phyloP scores from a whole-genome alignment of 1,140 invertebrate species.

The Drosophila asahinai region DNA sequence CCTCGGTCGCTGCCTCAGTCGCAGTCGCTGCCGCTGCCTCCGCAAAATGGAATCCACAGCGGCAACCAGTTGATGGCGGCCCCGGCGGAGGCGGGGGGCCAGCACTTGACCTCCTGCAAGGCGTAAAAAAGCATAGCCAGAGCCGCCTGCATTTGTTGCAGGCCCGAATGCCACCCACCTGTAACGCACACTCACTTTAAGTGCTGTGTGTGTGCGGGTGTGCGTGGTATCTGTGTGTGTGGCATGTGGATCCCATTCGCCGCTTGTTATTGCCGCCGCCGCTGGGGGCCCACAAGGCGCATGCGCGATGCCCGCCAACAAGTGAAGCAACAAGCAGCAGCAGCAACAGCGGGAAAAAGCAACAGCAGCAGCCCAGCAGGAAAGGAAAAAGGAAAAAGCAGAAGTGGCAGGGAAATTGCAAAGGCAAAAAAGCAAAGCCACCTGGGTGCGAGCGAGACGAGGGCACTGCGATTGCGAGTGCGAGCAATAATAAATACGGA shows the following conservation, averaged over 20 bases:
- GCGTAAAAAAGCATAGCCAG: constrained; percentile 7
- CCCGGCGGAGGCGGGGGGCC: constrained; percentile 15
- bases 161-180: constrained; percentile 58
- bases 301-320: constrained; percentile 67
- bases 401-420: constrained; percentile 13
- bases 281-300: constrained; percentile 38
- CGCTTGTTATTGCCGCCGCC: constrained; percentile 58
- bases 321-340: constrained; percentile 79
- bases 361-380: neutral
- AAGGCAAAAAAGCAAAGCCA: constrained; percentile 17
- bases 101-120: constrained; percentile 45
- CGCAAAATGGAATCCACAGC: constrained; percentile 58
- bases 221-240: constrained; percentile 27
- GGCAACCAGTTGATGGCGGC: constrained; percentile 66
- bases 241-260: constrained; percentile 59
- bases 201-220: constrained; percentile 2
- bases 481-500: constrained; percentile 57
- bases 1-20: constrained; percentile 4
- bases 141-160: constrained; percentile 50
- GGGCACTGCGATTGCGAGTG: constrained; percentile 20
- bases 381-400: constrained; percentile 30
- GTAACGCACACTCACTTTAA: constrained; percentile 48
- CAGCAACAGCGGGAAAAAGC: constrained; percentile 36
- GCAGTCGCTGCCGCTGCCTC: constrained; percentile 1
- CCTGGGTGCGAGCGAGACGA: constrained; percentile 14